These are phyloP conservation scores for Collichthys lucidus DNA, from an alignment of 2,113 vertebrate genomes.

Conservation along the genomic window DNA sequence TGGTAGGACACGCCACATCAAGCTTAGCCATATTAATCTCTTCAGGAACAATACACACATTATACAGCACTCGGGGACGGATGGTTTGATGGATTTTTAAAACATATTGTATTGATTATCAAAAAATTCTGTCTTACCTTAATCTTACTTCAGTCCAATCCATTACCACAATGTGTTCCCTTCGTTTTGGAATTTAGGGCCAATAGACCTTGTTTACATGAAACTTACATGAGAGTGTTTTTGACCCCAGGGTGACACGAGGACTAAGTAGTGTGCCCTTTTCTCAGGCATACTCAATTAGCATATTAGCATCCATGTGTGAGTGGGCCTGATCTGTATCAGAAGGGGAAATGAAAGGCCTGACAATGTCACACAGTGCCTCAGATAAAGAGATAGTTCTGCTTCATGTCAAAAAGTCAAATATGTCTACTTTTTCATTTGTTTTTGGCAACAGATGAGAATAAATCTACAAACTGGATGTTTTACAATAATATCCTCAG, in stretches of 20 bases:
- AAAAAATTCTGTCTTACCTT: no score
- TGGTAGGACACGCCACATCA: neutral
- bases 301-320: neutral
- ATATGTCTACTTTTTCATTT: neutral
- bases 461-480: neutral
- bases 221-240: no score
- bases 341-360: neutral
- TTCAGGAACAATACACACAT: neutral
- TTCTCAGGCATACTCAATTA: no score
- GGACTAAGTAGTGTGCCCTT: no score
- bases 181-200: no score
- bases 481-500: neutral
- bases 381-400: neutral
- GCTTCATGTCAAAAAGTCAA: neutral
- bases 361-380: neutral
- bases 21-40: slow-evolving; percentile 12
- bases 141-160: no score
- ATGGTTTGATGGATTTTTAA: no score
- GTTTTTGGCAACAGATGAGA: neutral
- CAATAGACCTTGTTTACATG: no score
- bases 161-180: no score
- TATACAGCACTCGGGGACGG: neutral
- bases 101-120: no score
- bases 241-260: no score
- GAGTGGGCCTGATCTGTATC: neutral